These are phyloP conservation scores for Xiphophorus couchianus DNA, from an alignment of 2,113 vertebrate species.

Conservation along the genomic window DNA sequence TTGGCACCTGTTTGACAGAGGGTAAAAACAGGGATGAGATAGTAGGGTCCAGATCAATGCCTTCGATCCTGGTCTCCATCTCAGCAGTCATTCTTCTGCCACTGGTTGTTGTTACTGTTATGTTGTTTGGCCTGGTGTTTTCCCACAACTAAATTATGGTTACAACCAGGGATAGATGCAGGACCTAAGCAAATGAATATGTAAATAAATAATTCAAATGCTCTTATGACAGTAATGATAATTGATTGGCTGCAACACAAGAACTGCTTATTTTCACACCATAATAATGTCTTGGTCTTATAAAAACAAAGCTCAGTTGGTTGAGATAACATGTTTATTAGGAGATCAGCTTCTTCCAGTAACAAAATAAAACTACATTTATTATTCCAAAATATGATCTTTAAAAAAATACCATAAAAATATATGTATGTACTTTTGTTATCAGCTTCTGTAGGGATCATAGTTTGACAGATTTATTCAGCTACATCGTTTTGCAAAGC, in stretches of 20 bases:
- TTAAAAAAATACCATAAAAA: too few species aligned
- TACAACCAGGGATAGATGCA: constrained; percentile 3
- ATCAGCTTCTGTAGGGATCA: neutral
- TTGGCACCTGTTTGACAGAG: constrained; percentile 80
- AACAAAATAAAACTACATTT: too few species aligned
- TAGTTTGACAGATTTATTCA: neutral
- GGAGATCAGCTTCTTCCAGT: too few species aligned
- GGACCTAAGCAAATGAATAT: neutral
- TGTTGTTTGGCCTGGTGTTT: constrained; percentile 59
- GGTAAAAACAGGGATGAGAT: constrained; percentile 82
- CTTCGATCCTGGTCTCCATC: constrained; percentile 78
- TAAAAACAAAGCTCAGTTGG: too few species aligned
- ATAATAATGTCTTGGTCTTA: too few species aligned
- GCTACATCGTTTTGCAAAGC: neutral
- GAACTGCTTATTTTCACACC: too few species aligned
- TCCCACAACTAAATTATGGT: constrained; percentile 30
- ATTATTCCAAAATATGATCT: too few species aligned
- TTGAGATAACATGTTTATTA: too few species aligned
- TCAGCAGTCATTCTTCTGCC: constrained; percentile 76
- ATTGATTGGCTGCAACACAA: too few species aligned
- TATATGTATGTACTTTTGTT: neutral
- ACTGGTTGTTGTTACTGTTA: constrained; percentile 67
- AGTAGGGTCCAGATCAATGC: constrained; percentile 76
- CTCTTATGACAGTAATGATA: neutral
- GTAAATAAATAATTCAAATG: neutral